Evolutionary conservation across 2,797 vertebrate species (phyloP), one percentile per base, ranked within the genome.

Genomic region (Leuciscus waleckii): DNA sequence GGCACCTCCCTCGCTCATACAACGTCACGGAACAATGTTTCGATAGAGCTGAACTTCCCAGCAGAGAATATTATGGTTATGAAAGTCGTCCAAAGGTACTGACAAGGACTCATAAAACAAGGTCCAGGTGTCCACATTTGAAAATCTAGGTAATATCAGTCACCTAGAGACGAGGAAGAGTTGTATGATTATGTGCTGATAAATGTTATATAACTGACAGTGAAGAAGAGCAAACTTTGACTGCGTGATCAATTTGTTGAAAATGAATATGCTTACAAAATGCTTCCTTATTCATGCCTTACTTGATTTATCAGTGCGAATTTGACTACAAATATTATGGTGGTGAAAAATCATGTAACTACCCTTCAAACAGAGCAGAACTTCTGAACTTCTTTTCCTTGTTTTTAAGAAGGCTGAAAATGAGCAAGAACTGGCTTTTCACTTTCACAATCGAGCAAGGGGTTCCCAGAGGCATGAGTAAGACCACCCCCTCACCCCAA

Each of bases 371-470:
- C 29, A 49, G 7, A 74, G 29, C 14, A 16, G 4, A 39, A 43
- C 37, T 63, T 73, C 26, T 82, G 26, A 83, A 68, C 63, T 70
- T 16, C 46, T 67, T 78, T 81, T 83, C 51, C 54, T 58, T 37
- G 82, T 69, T 51, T 49, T 73, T 61, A 78, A 83, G 49, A 77
- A 3, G n/a, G 21, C 43, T 51, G 43, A 39, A 84, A n/a, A 29
- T 41, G 67, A 86, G 81, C 26, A 89, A 87, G 83, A 84, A 70
- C 77, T 84, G 79, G 54, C 73, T 68, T 84, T 86, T 77, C 73
- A 79, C 75, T 82, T 61, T 56, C 46, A 83, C 79, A 76, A 69
- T 86, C 37, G 13, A 68, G 23, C 75, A 84, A 70, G 32, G 76
- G 81, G 71, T 73, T 87, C 46, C 73, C 84, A 82, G 51, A 79